Base-by-base conservation (phyloP, 2,888 invertebrate genomes). In the Amphimallon solstitiale region DNA sequence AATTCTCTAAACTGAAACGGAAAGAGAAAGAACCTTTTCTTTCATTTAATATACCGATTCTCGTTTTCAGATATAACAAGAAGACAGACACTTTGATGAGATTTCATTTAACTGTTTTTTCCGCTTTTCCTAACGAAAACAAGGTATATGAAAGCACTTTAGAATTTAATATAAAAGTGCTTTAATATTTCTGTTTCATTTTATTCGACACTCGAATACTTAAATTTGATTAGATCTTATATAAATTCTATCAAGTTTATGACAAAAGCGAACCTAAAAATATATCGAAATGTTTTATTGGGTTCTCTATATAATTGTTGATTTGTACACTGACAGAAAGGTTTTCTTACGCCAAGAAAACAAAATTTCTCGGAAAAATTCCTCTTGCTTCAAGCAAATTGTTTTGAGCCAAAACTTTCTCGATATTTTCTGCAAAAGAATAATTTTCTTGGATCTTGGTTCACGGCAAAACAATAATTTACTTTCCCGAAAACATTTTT, bases 71-170 rank as follows among this genome's bases (percentile, higher is more conserved):
- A 37, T 34, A 56, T 56, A 64, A 43, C 51, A 34, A 19, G 19
- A 12, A 15, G 23, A 62, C 62, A 21, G 64, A 48, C 46, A 21
- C 64, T 54, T 63, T 54, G 46, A 56, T 64, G 56, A 63, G 52
- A 63, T 63, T 54, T 49, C 38, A 40, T 37, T 62, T 62, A 62
- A 23, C 15, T 23, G 49, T 49, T 23, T 51, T 40, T 62, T 62
- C 19, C 38, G 2, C 17, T 14, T 14, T 40, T 48, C n/a, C 12
- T 14, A 34, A n/a, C 35, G 48, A 21, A 46, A 21, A 21, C 15
- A 34, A 29, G 17, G 15, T 49, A 48, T 48, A 35, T 49, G 37
- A 62, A 21, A 62, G 37, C 49, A 49, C 38, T 62, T 49, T 2
- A 49, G 43, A 51, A 38, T 49, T 51, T 23, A 38, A 49, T 62